phyloP scores from a whole-genome alignment of 92 coral and sea anemone genomes.

The Epizoanthus rinbou region DNA sequence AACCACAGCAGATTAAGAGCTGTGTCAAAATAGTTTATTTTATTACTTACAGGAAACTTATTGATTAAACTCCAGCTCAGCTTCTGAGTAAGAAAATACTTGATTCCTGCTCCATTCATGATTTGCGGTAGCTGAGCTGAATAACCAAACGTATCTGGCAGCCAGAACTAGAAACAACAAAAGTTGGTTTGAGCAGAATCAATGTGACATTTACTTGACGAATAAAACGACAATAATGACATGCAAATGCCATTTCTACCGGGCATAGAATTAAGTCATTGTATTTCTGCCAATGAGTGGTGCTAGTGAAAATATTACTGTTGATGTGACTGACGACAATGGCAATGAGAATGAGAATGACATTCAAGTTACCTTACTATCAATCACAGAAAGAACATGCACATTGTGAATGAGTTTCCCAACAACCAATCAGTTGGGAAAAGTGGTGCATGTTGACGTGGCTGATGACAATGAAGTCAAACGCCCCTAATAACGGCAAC shows the following conservation, averaged over 20 bases:
- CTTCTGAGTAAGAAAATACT: conserved; percentile 91
- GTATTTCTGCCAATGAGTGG: no score
- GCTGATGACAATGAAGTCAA: no score
- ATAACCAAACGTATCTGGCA: conserved; percentile 99
- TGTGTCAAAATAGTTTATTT: neutral
- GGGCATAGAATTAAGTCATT: no score
- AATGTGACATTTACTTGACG: no score
- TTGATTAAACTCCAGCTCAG: conserved; percentile 97
- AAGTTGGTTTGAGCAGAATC: neutral
- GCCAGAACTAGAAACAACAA: conserved; percentile 77
- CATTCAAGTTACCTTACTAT: neutral
- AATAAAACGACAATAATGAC: no score
- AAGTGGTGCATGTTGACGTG: no score
- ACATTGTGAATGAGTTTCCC: no score
- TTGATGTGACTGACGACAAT: neutral
- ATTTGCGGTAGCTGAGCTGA: conserved; percentile 97
- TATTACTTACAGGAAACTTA: conserved; percentile 84
- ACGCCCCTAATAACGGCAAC: no score
- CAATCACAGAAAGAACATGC: no score
- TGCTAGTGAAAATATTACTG: no score
- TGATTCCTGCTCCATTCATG: conserved; percentile 90
- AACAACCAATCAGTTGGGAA: no score
- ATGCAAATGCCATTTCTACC: no score
- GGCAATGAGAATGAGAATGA: neutral
- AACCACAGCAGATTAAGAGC: neutral